Percentiles rank a stretch among this genome's conserved stretches.
Evolutionary conservation across 2,888 invertebrate species (phyloP).

Genomic region (Sinopyrophorus schimmeli): DNA sequence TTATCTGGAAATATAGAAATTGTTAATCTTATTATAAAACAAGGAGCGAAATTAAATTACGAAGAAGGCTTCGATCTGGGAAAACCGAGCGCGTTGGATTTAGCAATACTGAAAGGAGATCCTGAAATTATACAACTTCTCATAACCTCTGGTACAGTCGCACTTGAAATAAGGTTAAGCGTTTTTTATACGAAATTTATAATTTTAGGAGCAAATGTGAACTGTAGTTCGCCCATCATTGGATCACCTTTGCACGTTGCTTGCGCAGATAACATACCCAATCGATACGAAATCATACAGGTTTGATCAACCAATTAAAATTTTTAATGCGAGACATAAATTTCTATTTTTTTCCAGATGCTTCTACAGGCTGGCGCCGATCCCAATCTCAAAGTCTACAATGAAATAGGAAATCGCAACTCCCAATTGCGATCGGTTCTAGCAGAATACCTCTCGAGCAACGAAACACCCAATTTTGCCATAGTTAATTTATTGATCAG

Average conservation of each 20-base stretch:
- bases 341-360: conserved; percentile 54
- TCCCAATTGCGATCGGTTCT: conserved; percentile 73
- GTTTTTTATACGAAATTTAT: conserved; percentile 3
- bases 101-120: conserved; percentile 83
- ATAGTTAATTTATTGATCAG: conserved; percentile 71
- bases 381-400: conserved; percentile 74
- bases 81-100: conserved; percentile 74
- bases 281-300: conserved; percentile 58
- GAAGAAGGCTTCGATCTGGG: conserved; percentile 62
- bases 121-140: conserved; percentile 71
- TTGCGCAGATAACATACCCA: conserved; percentile 76
- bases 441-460: conserved; percentile 80
- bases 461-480: conserved; percentile 67
- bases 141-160: conserved; percentile 65
- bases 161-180: not conserved
- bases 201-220: conserved; percentile 72
- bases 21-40: conserved; percentile 79
- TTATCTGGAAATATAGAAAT: conserved; percentile 74
- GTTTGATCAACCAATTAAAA: conserved; percentile 37
- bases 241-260: conserved; percentile 83
- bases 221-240: conserved; percentile 78
- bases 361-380: conserved; percentile 73
- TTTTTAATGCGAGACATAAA: not conserved
- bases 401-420: conserved; percentile 70
- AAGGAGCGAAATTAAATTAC: conserved; percentile 76